Evolutionary conservation across 2,888 invertebrate species (phyloP).

Genomic region (Temnothorax rugatulus): DNA sequence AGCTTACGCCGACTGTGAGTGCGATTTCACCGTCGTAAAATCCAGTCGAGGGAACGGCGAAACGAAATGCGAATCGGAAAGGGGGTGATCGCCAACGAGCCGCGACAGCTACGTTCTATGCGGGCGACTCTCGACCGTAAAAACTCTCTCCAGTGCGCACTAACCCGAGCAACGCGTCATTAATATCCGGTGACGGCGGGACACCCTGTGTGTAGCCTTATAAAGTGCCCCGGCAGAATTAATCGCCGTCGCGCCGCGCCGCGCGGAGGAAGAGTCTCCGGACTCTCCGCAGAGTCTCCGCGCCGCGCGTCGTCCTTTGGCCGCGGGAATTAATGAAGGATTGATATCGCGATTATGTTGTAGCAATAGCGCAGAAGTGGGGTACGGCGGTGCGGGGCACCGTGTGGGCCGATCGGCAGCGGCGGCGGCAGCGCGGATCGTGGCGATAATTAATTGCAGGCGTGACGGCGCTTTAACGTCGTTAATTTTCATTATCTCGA

Average conservation of each 20-base stretch:
- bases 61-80: conserved; percentile 1
- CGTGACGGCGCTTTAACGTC: conserved; percentile 74
- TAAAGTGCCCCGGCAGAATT: conserved; percentile 64
- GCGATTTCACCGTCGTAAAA: background rate
- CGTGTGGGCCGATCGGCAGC: conserved; percentile 66
- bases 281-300: background rate
- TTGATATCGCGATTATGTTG: conserved; percentile 73
- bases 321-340: conserved; percentile 71
- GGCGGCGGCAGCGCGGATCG: conserved; percentile 61
- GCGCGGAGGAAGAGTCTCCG: conserved; percentile 58
- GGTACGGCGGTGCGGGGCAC: conserved; percentile 51
- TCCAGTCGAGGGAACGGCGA: background rate
- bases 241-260: conserved; percentile 37
- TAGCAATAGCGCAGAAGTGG: conserved; percentile 49
- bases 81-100: conserved; percentile 5
- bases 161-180: conserved; percentile 42
- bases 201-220: conserved; percentile 52
- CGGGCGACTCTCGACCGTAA: conserved; percentile 35
- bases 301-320: conserved; percentile 55
- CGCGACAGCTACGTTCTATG: conserved; percentile 29
- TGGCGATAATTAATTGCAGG: conserved; percentile 74
- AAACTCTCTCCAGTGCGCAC: conserved; percentile 16
- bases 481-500: conserved; percentile 77
- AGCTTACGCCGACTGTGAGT: too few relatives aligned
- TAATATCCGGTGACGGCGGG: conserved; percentile 48